Evolutionary conservation across 2,888 invertebrate species (phyloP).

Genomic region (Sabatieria punctata): DNA sequence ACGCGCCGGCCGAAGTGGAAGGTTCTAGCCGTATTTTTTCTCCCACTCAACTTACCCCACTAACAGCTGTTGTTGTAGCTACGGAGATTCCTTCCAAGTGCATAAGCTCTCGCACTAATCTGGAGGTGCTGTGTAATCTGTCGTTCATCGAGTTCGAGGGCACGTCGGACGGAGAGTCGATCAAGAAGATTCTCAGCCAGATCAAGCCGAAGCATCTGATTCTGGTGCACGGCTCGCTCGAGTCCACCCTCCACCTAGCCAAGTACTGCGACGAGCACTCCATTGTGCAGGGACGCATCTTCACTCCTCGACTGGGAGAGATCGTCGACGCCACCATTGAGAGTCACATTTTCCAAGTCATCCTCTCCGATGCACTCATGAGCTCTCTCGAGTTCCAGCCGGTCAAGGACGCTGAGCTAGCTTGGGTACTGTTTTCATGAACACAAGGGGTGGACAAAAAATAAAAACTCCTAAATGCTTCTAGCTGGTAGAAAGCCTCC

Average conservation of each 20-base stretch:
- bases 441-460: too few relatives aligned
- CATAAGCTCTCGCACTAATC: conserved; percentile 18
- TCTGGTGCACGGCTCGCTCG: conserved; percentile 52
- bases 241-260: conserved; percentile 51
- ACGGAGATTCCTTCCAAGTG: conserved; percentile 29
- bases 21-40: conserved; percentile 23
- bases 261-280: conserved; percentile 26
- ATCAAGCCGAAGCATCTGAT: conserved; percentile 64
- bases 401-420: conserved; percentile 73
- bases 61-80: too few relatives aligned
- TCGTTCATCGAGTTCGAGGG: conserved; percentile 91
- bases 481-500: too few relatives aligned
- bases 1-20: conserved; percentile 13
- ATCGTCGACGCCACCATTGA: conserved; percentile 88
- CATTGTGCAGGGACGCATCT: conserved; percentile 42
- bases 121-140: conserved; percentile 18
- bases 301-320: conserved; percentile 55
- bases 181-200: conserved; percentile 50
- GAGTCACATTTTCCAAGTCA: conserved; percentile 81
- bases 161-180: conserved; percentile 45
- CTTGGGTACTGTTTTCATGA: too few relatives aligned
- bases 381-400: conserved; percentile 63
- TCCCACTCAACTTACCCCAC: conserved; percentile 39
- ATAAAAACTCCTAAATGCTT: too few relatives aligned
- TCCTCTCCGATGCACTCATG: conserved; percentile 34